Conservation (phyloP, 1,140 invertebrate genomes). For the Polypedilum pembai region DNA sequence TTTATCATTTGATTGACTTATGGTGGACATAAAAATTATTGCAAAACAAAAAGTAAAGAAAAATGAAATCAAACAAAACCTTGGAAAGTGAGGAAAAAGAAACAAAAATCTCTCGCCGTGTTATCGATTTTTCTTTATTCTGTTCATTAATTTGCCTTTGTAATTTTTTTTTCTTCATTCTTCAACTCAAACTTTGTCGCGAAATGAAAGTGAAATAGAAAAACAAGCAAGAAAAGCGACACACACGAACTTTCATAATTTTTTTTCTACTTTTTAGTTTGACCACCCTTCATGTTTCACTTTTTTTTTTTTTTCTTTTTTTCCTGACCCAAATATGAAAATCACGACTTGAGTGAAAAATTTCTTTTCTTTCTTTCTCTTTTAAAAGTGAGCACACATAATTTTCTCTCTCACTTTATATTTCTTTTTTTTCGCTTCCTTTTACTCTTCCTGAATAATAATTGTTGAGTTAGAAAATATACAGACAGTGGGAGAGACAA, state of each 20-base stretch:
- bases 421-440: neutral
- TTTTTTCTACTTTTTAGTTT: neutral
- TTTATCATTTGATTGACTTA: constrained; percentile 18
- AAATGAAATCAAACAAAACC: constrained; percentile 13
- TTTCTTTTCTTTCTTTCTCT: too few species aligned
- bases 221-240: neutral
- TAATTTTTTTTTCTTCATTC: neutral
- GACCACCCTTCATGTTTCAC: constrained; percentile 10
- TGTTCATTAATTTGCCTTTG: constrained; percentile 26
- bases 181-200: neutral
- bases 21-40: neutral
- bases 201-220: neutral
- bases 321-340: constrained; percentile 24
- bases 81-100: neutral
- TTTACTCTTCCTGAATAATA: neutral
- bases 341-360: neutral
- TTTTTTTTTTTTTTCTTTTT: neutral
- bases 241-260: constrained; percentile 11
- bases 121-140: constrained; percentile 21
- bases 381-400: neutral
- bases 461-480: neutral
- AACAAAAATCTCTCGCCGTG: neutral
- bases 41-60: neutral
- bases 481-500: too few species aligned
- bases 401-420: neutral